Evolutionary conservation across 2,797 vertebrate genomes (phyloP), one percentile per base, ranked within the genome.

Genomic region (Acrossocheilus fasciatus): DNA sequence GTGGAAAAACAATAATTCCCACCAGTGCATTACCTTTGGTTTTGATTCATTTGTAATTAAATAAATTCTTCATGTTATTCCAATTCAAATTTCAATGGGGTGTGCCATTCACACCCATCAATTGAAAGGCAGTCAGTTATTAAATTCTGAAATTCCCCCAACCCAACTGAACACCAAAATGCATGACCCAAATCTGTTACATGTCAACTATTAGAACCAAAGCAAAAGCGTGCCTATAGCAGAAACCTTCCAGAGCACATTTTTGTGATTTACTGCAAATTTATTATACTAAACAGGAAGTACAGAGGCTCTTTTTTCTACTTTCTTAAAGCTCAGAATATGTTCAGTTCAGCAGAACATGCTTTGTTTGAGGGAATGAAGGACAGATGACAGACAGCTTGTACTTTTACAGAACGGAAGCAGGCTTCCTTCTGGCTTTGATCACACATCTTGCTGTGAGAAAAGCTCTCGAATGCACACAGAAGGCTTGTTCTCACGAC

Each of bases 351-450:
- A 81, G 78, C 54, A 39, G 39, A 86, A 81, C 78, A 86, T 81
- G 77, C 43, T 86, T 74, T 85, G 76, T 80, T 86, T 81, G 75
- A 79, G 52, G 41, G 84, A 80, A 73, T 85, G 84, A 81, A 86
- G 78, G 84, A 86, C 84, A 66, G 68, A 86, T 72, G 84, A 86
- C 84, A 81, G 84, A 86, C 77, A 81, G 77, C 84, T 86, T 45
- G 70, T 86, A 81, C 52, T 86, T 86, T 85, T 81, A 73, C 57
- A 64, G 84, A 79, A 73, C 57, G 15, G 84, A 81, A 62, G 41
- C 39, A 41, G 26, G 68, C 78, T 81, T 80, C 84, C 54, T 34
- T 64, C 77, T 80, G 66, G 52, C 84, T 86, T 86, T 86, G 84
- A 86, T 86, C 84, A 86, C 20, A 74, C 77, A 81, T 81, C 84